Evolutionary conservation across 1,140 invertebrate species (phyloP), one percentile per base, ranked within the genome.

Genomic region (Aporrectodea caliginosa): DNA sequence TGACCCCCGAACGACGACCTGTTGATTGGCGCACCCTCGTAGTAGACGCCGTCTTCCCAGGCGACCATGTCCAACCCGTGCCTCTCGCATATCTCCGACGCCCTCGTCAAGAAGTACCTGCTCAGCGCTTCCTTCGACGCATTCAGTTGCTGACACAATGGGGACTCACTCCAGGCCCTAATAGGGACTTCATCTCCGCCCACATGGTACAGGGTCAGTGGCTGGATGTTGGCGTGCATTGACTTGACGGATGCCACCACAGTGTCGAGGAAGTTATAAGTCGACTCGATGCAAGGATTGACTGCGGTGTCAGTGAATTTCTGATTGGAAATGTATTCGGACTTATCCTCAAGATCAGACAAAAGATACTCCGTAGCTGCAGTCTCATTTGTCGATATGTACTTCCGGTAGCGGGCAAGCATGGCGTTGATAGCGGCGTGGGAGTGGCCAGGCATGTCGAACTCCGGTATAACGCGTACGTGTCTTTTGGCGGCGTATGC

Each of bases 391-490:
- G 33, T 35, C 2, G 22, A 6, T 31, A 33, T 75, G 34, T 75
- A 75, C 27, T 78, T 78, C 22, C 58, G 16, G 74, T 80, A 76
- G 27, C 79, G 34, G 16, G 82, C 82, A 31, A 81, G 80, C 79
- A 80, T 81, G 70, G 78, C 58, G 69, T 82, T 82, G 32, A 87
- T 84, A 22, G 85, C 84, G 22, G 87, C 87, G 31, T 84, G 83
- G 14, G 83, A 81, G 79, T 88, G 87, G 1, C 84, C 84, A 1
- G 87, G 86, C 78, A 84, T 83, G 72, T 87, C 85, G 58, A 88
- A 82, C 81, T 87, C 87, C 35, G 87, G 87, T 70, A 87, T 85
- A 30, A 88, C 81, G 78, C 85, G 76, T 70, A 86, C 82, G 70
- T 80, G 84, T 12, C 84, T 76, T 14, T 75, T 78, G 12, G 81